These are phyloP conservation scores for Mormyrus lacerda DNA, from an alignment of 2,113 vertebrate species.

Conservation along the genomic window DNA sequence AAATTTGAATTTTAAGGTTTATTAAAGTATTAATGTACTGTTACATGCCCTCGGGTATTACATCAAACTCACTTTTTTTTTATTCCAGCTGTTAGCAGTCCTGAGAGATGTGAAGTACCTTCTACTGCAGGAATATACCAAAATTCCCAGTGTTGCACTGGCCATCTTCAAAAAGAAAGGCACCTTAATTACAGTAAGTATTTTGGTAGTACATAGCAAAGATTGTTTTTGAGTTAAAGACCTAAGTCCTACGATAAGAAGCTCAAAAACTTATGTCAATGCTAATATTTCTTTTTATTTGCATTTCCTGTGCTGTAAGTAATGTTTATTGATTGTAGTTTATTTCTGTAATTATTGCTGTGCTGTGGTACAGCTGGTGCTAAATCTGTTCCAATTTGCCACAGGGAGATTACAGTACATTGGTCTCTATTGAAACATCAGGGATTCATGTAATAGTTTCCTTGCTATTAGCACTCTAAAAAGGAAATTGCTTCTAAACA, in stretches of 20 bases:
- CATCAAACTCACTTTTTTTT: constrained; percentile 22
- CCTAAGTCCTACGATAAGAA: neutral
- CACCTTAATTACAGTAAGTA: constrained; percentile 63
- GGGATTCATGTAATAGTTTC: neutral
- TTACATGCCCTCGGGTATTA: neutral
- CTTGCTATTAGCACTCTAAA: neutral
- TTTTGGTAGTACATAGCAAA: neutral
- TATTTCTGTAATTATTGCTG: neutral
- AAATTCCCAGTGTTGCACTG: constrained; percentile 62
- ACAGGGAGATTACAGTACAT: neutral
- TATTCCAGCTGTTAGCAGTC: constrained; percentile 57
- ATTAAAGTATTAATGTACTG: neutral
- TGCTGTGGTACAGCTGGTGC: neutral
- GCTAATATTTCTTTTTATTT: neutral
- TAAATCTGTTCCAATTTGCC: neutral
- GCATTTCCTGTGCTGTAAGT: neutral
- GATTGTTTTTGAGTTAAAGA: neutral
- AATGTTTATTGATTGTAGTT: neutral
- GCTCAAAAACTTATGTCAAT: neutral
- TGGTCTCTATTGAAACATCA: neutral
- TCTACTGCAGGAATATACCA: constrained; percentile 53
- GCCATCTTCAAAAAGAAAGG: constrained; percentile 61
- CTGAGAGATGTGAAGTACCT: constrained; percentile 74
- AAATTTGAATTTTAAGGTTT: neutral
- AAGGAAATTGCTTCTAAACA: neutral